phyloP scores from a whole-genome alignment of 2,797 vertebrate species.

The Tapera naevia region DNA sequence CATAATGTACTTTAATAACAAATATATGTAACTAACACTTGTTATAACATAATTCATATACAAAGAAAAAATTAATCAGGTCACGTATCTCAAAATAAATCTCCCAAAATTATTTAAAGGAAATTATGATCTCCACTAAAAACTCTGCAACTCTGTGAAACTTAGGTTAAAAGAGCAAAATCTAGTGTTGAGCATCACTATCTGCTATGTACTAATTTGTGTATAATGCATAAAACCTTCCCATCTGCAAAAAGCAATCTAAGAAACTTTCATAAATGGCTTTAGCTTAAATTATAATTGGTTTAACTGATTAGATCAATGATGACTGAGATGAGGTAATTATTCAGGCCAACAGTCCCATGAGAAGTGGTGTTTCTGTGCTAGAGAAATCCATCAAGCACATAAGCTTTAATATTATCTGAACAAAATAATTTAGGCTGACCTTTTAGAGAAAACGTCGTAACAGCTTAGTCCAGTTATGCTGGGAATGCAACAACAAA shows the following conservation, averaged over 20 bases:
- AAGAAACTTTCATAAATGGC: background rate
- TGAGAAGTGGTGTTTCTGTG: conserved; percentile 5
- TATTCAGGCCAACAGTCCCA: conserved; percentile 14
- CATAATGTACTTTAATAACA: background rate
- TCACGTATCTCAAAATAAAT: background rate
- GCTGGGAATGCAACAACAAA: background rate
- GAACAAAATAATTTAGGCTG: conserved; percentile 7
- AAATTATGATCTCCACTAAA: background rate
- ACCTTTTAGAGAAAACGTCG: conserved; percentile 12
- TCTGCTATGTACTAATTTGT: background rate
- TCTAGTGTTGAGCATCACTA: background rate
- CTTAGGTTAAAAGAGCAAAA: background rate
- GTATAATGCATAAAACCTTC: background rate
- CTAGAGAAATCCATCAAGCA: conserved; percentile 18
- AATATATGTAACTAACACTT: background rate
- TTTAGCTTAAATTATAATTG: background rate
- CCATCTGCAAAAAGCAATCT: background rate
- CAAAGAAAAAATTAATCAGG: background rate
- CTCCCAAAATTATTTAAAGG: background rate
- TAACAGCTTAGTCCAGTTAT: background rate
- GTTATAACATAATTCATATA: background rate
- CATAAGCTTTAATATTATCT: background rate
- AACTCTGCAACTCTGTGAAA: background rate
- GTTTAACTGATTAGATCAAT: conserved; percentile 1
- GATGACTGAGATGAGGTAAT: background rate